Evolutionary conservation across 1,140 invertebrate genomes (phyloP).

Genomic region (Argopecten irradians): DNA sequence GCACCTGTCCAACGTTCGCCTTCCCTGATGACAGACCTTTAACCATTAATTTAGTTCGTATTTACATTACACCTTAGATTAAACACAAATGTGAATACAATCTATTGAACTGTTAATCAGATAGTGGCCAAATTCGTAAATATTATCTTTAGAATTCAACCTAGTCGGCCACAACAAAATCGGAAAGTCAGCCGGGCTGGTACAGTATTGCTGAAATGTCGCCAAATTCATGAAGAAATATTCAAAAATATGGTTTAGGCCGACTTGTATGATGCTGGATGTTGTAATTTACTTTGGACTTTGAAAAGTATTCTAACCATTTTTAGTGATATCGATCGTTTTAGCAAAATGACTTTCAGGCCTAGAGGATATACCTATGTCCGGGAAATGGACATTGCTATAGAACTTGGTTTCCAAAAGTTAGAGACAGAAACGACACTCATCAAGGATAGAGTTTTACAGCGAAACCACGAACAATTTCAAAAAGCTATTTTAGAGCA

Average conservation of each 20-base stretch:
- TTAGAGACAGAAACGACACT: background rate
- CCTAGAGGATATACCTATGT: background rate
- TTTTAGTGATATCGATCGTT: background rate
- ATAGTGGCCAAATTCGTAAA: background rate
- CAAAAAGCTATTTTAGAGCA: background rate
- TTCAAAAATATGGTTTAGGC: background rate
- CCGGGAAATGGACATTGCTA: background rate
- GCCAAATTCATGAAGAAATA: background rate
- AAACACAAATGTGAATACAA: background rate
- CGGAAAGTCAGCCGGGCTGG: background rate
- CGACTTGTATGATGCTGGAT: background rate
- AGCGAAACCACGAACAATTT: background rate
- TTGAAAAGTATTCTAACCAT: background rate
- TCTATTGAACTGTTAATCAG: background rate
- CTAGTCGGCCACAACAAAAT: background rate
- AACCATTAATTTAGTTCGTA: conserved; percentile 8
- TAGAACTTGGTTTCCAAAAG: background rate
- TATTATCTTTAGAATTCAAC: background rate
- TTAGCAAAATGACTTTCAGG: background rate
- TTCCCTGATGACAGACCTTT: background rate
- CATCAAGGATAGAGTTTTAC: background rate
- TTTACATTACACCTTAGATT: conserved; percentile 23
- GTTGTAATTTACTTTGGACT: background rate
- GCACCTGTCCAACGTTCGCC: background rate
- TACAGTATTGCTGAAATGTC: background rate